phyloP scores from a whole-genome alignment of 2,888 invertebrate genomes.

The Ecliptopera silaceata region DNA sequence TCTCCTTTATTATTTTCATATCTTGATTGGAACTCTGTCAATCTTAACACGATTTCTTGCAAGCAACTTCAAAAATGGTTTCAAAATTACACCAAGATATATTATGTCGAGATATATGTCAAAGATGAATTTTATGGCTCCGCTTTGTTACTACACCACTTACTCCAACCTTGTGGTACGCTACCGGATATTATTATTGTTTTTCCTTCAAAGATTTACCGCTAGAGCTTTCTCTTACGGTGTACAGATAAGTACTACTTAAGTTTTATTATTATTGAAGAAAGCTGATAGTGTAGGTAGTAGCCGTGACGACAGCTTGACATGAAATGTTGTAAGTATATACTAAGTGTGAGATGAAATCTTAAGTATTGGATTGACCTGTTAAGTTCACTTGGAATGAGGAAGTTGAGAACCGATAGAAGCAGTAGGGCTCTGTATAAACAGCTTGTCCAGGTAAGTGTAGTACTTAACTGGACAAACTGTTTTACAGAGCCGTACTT shows the following conservation, averaged over 20 bases:
- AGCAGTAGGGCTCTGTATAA: too few relatives aligned
- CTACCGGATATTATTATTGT: slow-evolving; percentile 33
- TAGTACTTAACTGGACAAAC: too few relatives aligned
- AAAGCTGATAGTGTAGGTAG: slow-evolving; percentile 54
- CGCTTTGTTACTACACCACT: neutral
- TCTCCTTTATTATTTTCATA: too few relatives aligned
- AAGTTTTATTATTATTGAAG: slow-evolving; percentile 38
- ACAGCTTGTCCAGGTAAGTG: too few relatives aligned
- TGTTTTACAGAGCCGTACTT: too few relatives aligned
- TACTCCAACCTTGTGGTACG: neutral
- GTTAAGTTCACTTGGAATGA: slow-evolving; percentile 28
- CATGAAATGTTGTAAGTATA: slow-evolving; percentile 40
- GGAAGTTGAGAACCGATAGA: slow-evolving; percentile 11
- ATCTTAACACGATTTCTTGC: neutral
- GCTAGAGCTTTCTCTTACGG: slow-evolving; percentile 35
- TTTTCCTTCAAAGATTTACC: slow-evolving; percentile 27
- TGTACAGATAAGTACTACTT: slow-evolving; percentile 33
- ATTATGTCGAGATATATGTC: too few relatives aligned
- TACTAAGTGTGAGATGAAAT: slow-evolving; percentile 29
- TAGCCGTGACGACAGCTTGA: slow-evolving; percentile 47
- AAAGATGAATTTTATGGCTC: neutral
- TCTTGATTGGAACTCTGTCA: too few relatives aligned
- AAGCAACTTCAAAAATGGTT: neutral
- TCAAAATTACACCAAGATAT: neutral
- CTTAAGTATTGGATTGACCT: slow-evolving; percentile 35